Base-by-base conservation (phyloP, 2,888 invertebrate genomes). In the Caenorhabditis plicata region DNA sequence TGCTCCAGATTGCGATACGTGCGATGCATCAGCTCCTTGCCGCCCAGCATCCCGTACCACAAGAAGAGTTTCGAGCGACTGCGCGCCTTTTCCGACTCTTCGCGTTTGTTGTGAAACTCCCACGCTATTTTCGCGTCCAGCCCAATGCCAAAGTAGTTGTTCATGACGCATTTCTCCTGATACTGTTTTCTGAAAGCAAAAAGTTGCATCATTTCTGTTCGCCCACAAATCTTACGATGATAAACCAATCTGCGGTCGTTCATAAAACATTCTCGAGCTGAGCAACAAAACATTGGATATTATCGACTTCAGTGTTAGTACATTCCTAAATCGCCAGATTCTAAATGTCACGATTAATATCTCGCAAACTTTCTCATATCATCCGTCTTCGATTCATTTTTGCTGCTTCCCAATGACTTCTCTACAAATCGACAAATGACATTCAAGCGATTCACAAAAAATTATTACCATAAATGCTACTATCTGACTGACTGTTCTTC, bases 91-190 rank as follows among this genome's bases (percentile, higher is more conserved):
- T 95, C 93, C 0, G 95, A 94, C 77, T 93, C 93, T 81, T 95
- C 94, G 26, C 95, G 86, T 82, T 94, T 95, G 80, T 92, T 90
- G 82, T 95, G 94, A 81, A 96, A 96, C 81, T 95, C 95, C 38
- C 95, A 84, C 0, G 93, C 90, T 48, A 96, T 94, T 83, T 96
- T 95, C 0, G 95, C 95, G 84, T 96, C 95, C 63, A 96, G 90
- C 0, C 95, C 95, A 77, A 96, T 95, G 0, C 95, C 95, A 81
- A 95, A 95, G 82, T 96, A 96, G 82, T 96, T 96, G 83, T 95
- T 96, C 95, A 96, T 95, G 1, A 94, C 93, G 77, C 92, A 92
- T 71, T 89, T 88, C 83, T 96, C 95, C 75, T 89, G 89, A 82
- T 84, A 86, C 22, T 91, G 91, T 84, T 91, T 91, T 77, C 87